phyloP scores from a whole-genome alignment of 2,797 vertebrate genomes.

The Mus spretus region DNA sequence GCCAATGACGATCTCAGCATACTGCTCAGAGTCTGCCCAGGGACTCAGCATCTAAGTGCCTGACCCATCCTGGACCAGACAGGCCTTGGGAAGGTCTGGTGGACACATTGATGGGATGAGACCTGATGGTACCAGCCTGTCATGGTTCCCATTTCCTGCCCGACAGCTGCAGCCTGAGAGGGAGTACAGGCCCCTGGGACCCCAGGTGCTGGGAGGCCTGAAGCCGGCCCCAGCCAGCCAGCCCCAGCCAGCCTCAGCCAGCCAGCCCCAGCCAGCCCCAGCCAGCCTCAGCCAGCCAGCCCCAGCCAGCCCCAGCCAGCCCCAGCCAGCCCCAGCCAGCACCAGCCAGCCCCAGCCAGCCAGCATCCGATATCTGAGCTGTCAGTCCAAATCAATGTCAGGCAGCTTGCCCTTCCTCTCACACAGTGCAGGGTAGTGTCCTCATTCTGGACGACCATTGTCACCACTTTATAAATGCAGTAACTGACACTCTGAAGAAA shows the following conservation, averaged over 20 bases:
- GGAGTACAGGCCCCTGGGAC: not conserved
- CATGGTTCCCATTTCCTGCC: not conserved
- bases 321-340: not conserved
- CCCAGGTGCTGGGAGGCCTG: not conserved
- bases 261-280: not conserved
- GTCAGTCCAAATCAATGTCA: not conserved
- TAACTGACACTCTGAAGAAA: not conserved
- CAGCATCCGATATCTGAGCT: not conserved
- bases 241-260: not conserved
- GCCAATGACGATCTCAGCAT: not conserved
- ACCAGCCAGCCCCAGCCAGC: not conserved
- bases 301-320: not conserved
- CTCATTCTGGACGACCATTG: accelerated
- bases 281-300: not conserved
- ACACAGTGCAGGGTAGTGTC: accelerated
- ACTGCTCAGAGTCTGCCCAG: not conserved
- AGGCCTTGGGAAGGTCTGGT: not conserved
- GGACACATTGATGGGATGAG: slow-evolving; percentile 16
- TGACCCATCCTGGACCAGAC: not conserved
- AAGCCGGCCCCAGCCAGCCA: not conserved
- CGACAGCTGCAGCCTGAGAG: not conserved
- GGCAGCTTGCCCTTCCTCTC: not conserved
- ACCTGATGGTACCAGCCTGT: not conserved
- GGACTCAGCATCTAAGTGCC: not conserved
- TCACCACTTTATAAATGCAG: accelerated